A percentile compares a stretch with the other conserved stretches of the same genome.
Conservation (phyloP, 2,797 vertebrate genomes). For the Clarias laeviceps region DNA sequence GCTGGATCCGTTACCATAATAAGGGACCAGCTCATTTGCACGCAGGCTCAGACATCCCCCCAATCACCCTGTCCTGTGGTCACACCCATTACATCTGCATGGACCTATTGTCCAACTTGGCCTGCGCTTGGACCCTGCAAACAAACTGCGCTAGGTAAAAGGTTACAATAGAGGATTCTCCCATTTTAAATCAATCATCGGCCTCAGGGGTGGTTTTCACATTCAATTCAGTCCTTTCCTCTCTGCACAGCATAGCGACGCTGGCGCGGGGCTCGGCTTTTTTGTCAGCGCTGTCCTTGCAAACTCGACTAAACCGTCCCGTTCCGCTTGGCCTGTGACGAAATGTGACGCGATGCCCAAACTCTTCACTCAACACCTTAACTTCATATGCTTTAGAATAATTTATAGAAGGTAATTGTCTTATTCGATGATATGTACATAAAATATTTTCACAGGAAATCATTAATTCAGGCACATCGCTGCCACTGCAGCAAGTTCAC, state of each 20-base stretch:
- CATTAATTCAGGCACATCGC: conserved; percentile 76
- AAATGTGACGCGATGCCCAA: not conserved
- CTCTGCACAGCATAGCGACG: conserved; percentile 62
- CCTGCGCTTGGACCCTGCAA: conserved; percentile 63
- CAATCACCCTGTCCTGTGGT: conserved; percentile 57
- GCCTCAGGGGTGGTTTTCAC: conserved; percentile 65
- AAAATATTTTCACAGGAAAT: conserved; percentile 83
- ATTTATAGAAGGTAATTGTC: conserved; percentile 77
- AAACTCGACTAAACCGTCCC: conserved; percentile 30
- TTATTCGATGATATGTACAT: conserved; percentile 78
- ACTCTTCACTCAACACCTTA: conserved; percentile 64
- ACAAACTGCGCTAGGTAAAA: conserved; percentile 70
- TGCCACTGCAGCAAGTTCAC: conserved; percentile 72
- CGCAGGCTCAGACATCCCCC: conserved; percentile 70
- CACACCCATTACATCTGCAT: conserved; percentile 76
- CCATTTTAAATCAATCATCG: conserved; percentile 76
- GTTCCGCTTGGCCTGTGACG: conserved; percentile 24
- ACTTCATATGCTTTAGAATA: conserved; percentile 76
- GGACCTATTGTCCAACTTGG: conserved; percentile 72
- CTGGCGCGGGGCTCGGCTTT: conserved; percentile 43
- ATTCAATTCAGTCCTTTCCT: conserved; percentile 61
- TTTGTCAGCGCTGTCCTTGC: conserved; percentile 21
- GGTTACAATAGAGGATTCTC: conserved; percentile 69
- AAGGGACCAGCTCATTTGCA: conserved; percentile 80
- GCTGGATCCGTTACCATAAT: conserved; percentile 77